Percentiles rank a stretch among this genome's conserved stretches.
Evolutionary conservation across 2,888 invertebrate genomes (phyloP).

Genomic region (Archaeoteleia sp.): DNA sequence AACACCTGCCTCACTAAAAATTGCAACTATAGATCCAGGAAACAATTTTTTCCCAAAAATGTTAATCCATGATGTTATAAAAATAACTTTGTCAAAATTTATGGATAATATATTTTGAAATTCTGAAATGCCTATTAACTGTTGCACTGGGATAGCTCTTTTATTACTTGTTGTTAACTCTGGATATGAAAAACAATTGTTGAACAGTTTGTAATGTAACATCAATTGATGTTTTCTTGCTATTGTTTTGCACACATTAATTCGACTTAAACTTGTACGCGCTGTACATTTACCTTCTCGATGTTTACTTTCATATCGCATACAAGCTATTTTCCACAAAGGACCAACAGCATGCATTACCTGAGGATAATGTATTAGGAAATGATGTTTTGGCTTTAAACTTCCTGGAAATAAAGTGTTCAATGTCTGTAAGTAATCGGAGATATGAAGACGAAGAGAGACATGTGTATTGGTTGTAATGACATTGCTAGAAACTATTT

Average conservation of each 20-base stretch:
- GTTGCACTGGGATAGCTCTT: background rate
- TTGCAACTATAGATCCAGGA: too few relatives aligned
- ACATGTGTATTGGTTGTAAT: conserved; percentile 18
- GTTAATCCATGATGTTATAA: too few relatives aligned
- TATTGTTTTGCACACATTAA: conserved; percentile 33
- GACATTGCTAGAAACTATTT: conserved; percentile 29
- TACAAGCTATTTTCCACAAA: conserved; percentile 30
- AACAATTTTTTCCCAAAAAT: too few relatives aligned
- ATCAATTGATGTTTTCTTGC: conserved; percentile 34
- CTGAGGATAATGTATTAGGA: conserved; percentile 41
- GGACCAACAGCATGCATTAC: conserved; percentile 40
- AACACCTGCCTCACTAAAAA: too few relatives aligned
- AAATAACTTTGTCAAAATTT: too few relatives aligned
- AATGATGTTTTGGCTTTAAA: conserved; percentile 50
- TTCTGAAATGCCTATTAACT: conserved; percentile 20
- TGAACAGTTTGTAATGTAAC: conserved; percentile 23
- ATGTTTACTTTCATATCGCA: conserved; percentile 49
- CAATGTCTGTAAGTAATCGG: conserved; percentile 38
- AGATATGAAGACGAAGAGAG: conserved; percentile 28
- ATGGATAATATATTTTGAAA: conserved; percentile 11
- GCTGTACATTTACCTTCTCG: conserved; percentile 30
- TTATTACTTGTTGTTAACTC: conserved; percentile 6
- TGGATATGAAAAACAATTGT: conserved; percentile 7
- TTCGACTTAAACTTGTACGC: conserved; percentile 21
- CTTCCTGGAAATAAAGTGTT: conserved; percentile 15